These are phyloP conservation scores for Sinodicranocentrus sp. DNA, from an alignment of 2,888 invertebrate species.

Conservation along the genomic window DNA sequence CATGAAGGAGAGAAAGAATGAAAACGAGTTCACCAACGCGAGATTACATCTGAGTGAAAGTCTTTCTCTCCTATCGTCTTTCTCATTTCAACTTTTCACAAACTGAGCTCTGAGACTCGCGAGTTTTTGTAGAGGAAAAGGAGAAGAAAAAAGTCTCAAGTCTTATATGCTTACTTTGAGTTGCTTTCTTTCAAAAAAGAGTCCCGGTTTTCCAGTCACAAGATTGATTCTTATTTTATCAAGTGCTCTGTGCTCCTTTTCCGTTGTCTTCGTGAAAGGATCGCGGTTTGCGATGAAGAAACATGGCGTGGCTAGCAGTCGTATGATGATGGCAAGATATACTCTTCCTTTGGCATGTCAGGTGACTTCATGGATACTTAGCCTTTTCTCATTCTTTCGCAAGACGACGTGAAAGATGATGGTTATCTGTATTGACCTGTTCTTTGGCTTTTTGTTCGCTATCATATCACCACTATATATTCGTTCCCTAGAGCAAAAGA, in stretches of 20 bases:
- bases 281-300: neutral
- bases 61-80: slow-evolving; percentile 14
- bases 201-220: slow-evolving; percentile 13
- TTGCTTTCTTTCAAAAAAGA: slow-evolving; percentile 17
- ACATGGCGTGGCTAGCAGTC: neutral
- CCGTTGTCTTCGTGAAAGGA: neutral
- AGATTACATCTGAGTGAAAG: slow-evolving; percentile 11
- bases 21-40: slow-evolving; percentile 21
- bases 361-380: slow-evolving; percentile 8
- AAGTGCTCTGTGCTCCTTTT: slow-evolving; percentile 32
- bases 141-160: slow-evolving; percentile 9
- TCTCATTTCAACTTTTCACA: neutral
- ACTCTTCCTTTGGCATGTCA: slow-evolving; percentile 1
- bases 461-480: neutral
- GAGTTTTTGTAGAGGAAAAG: too few relatives aligned
- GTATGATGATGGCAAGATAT: slow-evolving; percentile 12
- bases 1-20: slow-evolving; percentile 34
- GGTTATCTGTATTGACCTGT: slow-evolving; percentile 49
- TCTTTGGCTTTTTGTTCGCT: neutral
- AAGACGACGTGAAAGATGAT: slow-evolving; percentile 31
- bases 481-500: neutral
- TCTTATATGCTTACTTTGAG: slow-evolving; percentile 8
- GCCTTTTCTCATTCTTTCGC: slow-evolving; percentile 19
- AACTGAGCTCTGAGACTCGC: too few relatives aligned
- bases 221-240: slow-evolving; percentile 63